Evolutionary conservation across 2,797 vertebrate species (phyloP).

Genomic region (Eupleurogrammus muticus): DNA sequence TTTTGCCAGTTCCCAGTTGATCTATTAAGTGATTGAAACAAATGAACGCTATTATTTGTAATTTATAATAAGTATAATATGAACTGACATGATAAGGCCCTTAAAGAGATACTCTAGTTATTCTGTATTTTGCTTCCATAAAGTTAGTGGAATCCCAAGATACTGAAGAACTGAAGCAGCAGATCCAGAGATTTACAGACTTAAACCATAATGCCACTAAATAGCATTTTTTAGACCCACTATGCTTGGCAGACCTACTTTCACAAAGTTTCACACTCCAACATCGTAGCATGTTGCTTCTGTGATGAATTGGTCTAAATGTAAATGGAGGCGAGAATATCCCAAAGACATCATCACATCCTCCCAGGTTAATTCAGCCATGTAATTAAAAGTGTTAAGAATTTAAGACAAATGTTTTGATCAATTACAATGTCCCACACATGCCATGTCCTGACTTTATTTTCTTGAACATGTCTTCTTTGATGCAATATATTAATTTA

Average conservation of each 20-base stretch:
- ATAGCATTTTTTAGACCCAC: background rate
- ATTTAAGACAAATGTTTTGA: background rate
- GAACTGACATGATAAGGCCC: background rate
- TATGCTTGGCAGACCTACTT: background rate
- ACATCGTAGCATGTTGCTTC: background rate
- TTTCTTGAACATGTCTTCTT: background rate
- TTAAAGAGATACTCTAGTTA: background rate
- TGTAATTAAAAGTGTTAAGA: background rate
- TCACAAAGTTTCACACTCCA: background rate
- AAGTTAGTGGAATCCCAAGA: background rate
- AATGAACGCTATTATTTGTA: no score
- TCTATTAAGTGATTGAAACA: no score
- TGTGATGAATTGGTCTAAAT: background rate
- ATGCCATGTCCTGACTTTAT: background rate
- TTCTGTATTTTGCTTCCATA: background rate
- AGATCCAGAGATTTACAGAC: background rate
- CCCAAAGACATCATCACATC: background rate
- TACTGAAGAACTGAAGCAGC: no score
- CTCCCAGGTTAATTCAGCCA: no score
- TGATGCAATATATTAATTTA: background rate
- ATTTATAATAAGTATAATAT: background rate
- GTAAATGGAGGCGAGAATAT: background rate
- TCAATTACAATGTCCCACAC: background rate
- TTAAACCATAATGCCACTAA: background rate
- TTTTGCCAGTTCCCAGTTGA: no score